A percentile compares a stretch with the other conserved stretches of the same genome.
Evolutionary conservation across 2,888 invertebrate species (phyloP).

Genomic region (Eristalis tenax): DNA sequence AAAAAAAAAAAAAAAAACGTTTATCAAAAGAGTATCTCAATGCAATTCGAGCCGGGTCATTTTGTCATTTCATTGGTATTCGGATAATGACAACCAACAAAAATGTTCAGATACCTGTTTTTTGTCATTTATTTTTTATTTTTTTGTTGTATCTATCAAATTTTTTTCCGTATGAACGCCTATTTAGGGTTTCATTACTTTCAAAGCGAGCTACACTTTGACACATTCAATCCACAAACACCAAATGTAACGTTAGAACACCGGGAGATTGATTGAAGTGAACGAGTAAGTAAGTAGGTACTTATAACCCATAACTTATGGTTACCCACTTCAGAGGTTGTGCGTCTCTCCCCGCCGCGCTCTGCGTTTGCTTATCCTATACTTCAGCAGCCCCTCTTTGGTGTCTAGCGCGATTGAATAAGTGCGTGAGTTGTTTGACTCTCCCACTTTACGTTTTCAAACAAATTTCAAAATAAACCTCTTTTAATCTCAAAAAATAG

Average conservation of each 20-base stretch:
- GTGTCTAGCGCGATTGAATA: neutral
- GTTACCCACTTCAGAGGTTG: conserved; percentile 44
- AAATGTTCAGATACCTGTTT: conserved; percentile 36
- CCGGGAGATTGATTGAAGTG: conserved; percentile 48
- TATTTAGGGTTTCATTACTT: conserved; percentile 6
- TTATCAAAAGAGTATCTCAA: conserved; percentile 9
- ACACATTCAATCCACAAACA: conserved; percentile 42
- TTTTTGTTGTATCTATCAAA: conserved; percentile 1
- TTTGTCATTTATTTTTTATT: neutral
- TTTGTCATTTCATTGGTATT: conserved; percentile 55
- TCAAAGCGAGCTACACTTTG: conserved; percentile 32
- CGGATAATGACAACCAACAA: conserved; percentile 48
- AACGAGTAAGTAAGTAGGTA: conserved; percentile 59
- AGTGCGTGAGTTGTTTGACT: neutral
- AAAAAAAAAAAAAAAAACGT: neutral
- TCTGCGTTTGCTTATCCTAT: neutral
- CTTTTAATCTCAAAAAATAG: conserved; percentile 55
- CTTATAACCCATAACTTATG: conserved; percentile 42
- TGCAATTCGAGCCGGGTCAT: conserved; percentile 49
- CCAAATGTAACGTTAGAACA: conserved; percentile 46
- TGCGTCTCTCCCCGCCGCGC: neutral
- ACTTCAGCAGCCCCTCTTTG: neutral
- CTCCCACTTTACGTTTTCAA: neutral
- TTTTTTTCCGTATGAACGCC: neutral
- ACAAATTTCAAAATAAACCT: conserved; percentile 53